Base-by-base conservation (phyloP, 92 coral and sea anemone genomes). In the Zoanthus gigantus region DNA sequence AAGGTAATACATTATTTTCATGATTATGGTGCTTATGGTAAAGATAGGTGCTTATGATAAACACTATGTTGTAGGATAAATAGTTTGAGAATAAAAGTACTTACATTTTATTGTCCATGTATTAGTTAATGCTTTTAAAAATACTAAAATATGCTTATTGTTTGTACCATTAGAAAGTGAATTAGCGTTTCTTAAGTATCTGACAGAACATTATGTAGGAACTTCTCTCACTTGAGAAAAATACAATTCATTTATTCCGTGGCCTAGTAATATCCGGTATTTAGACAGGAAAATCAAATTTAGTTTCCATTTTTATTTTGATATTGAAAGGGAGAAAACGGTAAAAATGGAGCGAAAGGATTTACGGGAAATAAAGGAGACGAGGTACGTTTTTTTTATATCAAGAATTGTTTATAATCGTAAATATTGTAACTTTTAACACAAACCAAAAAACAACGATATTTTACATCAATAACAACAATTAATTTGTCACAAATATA, bases 311-410 rank as follows among this genome's bases (percentile, higher is more conserved):
- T 14, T 23, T 4, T 66, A 4, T 63, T 67, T 66, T 66, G 32
- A 32, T 66, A 2, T 16, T 57, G 47, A 81, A 65, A 81, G 85
- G 85, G 85, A 28, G 63, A 16, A 66, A 47, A 81, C 16, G 85
- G 85, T 5, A 81, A 81, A 81, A 57, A 81, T 65, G 85, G 85
- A 65, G 60, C 85, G 12, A 81, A 81, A 15, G 75, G 85, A 12
- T 37, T 65, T 63, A 44, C 2, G 17, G 85, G 85, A 30, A 81
- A n/a, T 8, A 81, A 81, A 66, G 85, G 85, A 5, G 46, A 66
- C 15, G 74, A 60, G 85, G 85, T 81, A 63, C 0, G 63, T 42
- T 48, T 4, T 29, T 23, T 4, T 16, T 5, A 10, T 58, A 12
- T 58, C 66, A 58, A n/a, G 29, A 17, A 3, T n/a, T 50, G 9